phyloP scores from a whole-genome alignment of 2,113 vertebrate species.

The Martes martes region DNA sequence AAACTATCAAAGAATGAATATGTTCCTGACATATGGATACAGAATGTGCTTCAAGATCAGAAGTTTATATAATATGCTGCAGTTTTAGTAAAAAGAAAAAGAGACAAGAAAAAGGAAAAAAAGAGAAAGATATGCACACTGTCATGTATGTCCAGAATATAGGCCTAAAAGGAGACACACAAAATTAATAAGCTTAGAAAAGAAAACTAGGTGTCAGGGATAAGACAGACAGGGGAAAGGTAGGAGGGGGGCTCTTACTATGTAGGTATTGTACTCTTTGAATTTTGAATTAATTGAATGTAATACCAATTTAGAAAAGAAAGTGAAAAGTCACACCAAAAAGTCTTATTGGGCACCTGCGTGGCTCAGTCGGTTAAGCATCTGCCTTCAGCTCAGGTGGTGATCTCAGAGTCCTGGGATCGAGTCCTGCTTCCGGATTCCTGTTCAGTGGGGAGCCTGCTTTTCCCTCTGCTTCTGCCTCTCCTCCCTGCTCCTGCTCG shows the following conservation, averaged over 20 bases:
- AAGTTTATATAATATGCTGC: background rate
- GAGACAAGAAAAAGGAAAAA: background rate
- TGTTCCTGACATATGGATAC: background rate
- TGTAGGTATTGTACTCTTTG: background rate
- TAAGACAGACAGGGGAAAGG: background rate
- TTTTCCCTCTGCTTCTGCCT: too few species aligned
- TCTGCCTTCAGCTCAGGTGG: too few species aligned
- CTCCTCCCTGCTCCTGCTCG: too few species aligned
- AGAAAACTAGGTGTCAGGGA: background rate
- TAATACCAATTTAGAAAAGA: background rate
- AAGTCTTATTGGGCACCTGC: too few species aligned
- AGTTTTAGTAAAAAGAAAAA: background rate
- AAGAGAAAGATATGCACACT: background rate
- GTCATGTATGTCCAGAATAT: background rate
- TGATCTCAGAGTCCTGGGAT: too few species aligned
- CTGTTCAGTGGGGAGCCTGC: too few species aligned
- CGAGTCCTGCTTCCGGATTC: too few species aligned
- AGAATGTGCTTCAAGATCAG: background rate
- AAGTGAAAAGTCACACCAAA: background rate
- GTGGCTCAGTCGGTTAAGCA: too few species aligned
- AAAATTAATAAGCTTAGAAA: background rate
- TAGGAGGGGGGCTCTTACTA: rapidly evolving
- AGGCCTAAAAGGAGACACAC: background rate
- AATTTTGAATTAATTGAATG: background rate
- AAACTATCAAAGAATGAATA: background rate